Percentiles rank a stretch among this genome's conserved stretches.
phyloP scores from a whole-genome alignment of 2,888 invertebrate genomes.

The Corythucha ciliata region DNA sequence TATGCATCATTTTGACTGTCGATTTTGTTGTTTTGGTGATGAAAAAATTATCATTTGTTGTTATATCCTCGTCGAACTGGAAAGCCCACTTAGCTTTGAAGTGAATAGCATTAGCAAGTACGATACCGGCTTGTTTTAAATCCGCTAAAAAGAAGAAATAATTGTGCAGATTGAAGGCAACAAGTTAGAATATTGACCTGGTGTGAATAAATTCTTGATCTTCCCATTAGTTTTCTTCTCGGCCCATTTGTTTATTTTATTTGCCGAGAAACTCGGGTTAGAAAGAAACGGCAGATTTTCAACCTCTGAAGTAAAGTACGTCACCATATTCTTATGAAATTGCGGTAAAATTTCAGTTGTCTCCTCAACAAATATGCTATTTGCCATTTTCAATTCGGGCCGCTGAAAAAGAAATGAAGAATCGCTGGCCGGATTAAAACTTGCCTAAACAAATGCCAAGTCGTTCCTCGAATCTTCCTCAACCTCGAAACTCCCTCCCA shows the following conservation, averaged over 20 bases:
- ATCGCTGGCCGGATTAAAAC: too few species aligned
- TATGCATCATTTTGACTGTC: conserved; percentile 64
- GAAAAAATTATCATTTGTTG: conserved; percentile 55
- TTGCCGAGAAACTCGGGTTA: conserved; percentile 43
- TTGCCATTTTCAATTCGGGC: conserved; percentile 54
- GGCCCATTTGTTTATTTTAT: conserved; percentile 70
- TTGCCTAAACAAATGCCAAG: too few species aligned
- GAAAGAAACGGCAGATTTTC: conserved; percentile 54
- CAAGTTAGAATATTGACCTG: too few species aligned
- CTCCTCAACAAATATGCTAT: conserved; percentile 57
- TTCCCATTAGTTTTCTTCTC: conserved; percentile 67
- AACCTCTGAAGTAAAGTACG: conserved; percentile 55
- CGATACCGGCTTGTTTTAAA: conserved; percentile 43
- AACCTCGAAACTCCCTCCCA: too few species aligned
- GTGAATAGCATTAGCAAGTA: conserved; percentile 76
- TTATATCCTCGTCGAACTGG: conserved; percentile 53
- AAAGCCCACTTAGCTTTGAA: conserved; percentile 72
- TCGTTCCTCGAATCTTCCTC: too few species aligned
- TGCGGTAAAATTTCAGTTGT: conserved; percentile 46
- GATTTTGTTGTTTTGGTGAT: conserved; percentile 47
- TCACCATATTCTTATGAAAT: conserved; percentile 50
- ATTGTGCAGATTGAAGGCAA: background rate
- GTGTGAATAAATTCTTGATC: conserved; percentile 63
- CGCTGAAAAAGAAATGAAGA: too few species aligned
- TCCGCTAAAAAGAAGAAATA: conserved; percentile 9